Evolutionary conservation across 2,888 invertebrate genomes (phyloP).

Genomic region (Leptinotarsa juncta): DNA sequence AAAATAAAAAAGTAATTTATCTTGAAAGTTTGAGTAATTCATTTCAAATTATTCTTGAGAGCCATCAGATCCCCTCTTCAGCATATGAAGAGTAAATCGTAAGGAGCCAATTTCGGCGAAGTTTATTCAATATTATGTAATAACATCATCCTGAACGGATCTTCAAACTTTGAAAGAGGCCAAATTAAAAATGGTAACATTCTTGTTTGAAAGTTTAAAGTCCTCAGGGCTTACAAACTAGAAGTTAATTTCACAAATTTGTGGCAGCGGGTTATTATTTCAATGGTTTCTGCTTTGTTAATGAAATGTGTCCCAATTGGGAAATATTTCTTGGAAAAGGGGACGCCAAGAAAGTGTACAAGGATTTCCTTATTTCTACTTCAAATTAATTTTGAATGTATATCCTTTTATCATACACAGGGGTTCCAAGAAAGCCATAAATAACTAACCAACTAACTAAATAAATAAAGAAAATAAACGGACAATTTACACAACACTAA

Average conservation of each 20-base stretch:
- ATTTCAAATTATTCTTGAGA: conserved; percentile 7
- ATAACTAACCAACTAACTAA: no score
- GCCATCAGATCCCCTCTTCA: conserved; percentile 3
- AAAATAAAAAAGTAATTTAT: background rate
- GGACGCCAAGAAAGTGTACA: background rate
- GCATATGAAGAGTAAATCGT: conserved; percentile 1
- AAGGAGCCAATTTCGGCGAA: conserved; percentile 9
- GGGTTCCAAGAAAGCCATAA: no score
- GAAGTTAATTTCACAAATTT: conserved; percentile 23
- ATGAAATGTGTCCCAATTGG: background rate
- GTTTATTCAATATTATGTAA: conserved; percentile 37
- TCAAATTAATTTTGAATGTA: background rate
- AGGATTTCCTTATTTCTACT: background rate
- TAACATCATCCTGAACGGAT: conserved; percentile 45
- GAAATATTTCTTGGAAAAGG: background rate
- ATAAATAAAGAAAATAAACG: no score
- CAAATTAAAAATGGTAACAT: conserved; percentile 52
- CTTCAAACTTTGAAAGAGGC: conserved; percentile 52
- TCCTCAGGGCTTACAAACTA: conserved; percentile 26
- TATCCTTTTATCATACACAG: no score
- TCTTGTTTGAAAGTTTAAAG: conserved; percentile 44
- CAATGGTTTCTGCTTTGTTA: background rate
- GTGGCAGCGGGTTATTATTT: conserved; percentile 22
- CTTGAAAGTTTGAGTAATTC: background rate
- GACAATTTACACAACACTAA: no score